Conservation (phyloP, 2,113 vertebrate genomes). For the Hyperoodon ampullatus region DNA sequence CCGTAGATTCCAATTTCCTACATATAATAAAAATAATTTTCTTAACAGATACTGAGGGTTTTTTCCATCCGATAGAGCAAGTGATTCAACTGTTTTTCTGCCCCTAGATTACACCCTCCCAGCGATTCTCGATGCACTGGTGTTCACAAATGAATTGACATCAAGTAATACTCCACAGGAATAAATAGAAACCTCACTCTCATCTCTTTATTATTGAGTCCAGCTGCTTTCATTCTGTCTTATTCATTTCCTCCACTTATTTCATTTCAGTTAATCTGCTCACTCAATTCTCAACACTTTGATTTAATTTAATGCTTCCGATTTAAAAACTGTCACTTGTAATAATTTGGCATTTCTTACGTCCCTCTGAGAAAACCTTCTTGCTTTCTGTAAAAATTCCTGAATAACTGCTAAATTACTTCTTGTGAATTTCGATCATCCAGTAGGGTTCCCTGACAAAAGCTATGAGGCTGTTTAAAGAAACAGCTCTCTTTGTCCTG, state of each 20-base stretch:
- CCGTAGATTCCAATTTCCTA: constrained; percentile 33
- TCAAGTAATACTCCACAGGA: constrained; percentile 53
- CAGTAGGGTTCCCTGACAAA: constrained; percentile 69
- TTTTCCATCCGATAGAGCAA: constrained; percentile 50
- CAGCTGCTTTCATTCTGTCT: constrained; percentile 64
- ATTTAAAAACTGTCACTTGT: constrained; percentile 83
- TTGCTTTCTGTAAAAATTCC: constrained; percentile 39
- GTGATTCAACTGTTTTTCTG: constrained; percentile 63
- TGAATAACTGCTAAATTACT: constrained; percentile 74
- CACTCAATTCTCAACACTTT: constrained; percentile 77
- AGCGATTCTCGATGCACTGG: constrained; percentile 38
- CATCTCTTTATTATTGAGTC: constrained; percentile 73
- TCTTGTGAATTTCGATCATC: constrained; percentile 63
- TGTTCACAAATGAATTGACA: constrained; percentile 65
- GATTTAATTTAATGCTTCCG: constrained; percentile 84
- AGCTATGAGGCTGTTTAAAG: constrained; percentile 60
- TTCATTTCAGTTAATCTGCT: constrained; percentile 81
- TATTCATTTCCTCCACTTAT: constrained; percentile 82
- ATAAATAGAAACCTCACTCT: constrained; percentile 71
- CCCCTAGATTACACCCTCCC: neutral
- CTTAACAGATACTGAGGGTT: constrained; percentile 64
- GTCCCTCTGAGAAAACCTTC: constrained; percentile 49
- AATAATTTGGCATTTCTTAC: constrained; percentile 81
- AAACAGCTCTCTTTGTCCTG: constrained; percentile 58
- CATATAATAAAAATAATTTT: constrained; percentile 78